Percentiles rank a stretch among this genome's conserved stretches.
Evolutionary conservation across 2,113 vertebrate genomes (phyloP).

Genomic region (Columba livia): DNA sequence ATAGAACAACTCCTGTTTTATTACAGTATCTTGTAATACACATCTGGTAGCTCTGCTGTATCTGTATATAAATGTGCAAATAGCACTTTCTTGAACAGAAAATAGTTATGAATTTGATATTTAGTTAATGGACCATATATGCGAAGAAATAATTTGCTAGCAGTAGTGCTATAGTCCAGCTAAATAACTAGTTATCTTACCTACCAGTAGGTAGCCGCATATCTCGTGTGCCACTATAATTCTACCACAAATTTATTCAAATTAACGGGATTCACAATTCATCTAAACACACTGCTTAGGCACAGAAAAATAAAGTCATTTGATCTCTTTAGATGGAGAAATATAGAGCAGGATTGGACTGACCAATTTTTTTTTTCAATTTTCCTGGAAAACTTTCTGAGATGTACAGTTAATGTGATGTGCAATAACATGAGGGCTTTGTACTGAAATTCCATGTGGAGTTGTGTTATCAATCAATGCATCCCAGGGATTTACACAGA

Average conservation of each 20-base stretch:
- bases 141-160: not conserved
- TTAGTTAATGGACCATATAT: not conserved
- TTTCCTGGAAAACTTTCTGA: not conserved
- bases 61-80: not conserved
- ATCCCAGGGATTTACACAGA: constrained; percentile 36
- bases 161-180: not conserved
- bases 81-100: not conserved
- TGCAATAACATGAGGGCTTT: not conserved
- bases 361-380: not conserved
- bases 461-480: constrained; percentile 33
- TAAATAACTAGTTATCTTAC: not conserved
- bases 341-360: not conserved
- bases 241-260: not conserved
- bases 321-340: not conserved
- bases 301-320: not conserved
- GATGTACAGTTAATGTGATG: not conserved
- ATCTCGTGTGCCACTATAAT: not conserved
- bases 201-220: not conserved
- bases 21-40: not conserved
- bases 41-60: not conserved
- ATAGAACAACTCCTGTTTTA: not conserved
- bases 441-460: constrained; percentile 26
- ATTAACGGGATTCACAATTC: not conserved
- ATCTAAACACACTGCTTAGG: not conserved
- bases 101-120: not conserved